Evolutionary conservation across 2,888 invertebrate genomes (phyloP).

Genomic region (Cheilosia soror): DNA sequence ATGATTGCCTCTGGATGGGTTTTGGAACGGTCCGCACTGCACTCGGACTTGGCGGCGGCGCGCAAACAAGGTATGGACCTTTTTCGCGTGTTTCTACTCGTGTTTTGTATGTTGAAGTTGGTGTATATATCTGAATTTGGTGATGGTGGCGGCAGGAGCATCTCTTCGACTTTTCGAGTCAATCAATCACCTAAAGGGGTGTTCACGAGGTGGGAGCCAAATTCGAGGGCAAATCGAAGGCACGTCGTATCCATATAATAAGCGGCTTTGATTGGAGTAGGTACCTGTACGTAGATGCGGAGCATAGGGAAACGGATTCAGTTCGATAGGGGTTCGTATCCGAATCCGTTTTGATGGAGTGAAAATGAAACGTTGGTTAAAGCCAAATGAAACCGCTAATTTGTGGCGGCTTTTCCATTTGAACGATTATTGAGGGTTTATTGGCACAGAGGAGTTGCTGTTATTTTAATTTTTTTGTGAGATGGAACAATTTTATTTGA

Average conservation of each 20-base stretch:
- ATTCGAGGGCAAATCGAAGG: constrained; percentile 70
- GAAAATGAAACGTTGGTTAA: constrained; percentile 71
- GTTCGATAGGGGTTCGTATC: constrained; percentile 26
- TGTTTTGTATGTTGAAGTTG: constrained; percentile 47
- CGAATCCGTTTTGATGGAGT: constrained; percentile 59
- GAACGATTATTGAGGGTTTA: constrained; percentile 31
- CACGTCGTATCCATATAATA: constrained; percentile 65
- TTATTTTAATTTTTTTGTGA: neutral
- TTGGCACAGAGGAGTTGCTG: constrained; percentile 2
- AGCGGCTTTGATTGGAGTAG: constrained; percentile 66
- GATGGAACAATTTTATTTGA: no score
- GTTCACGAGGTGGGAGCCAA: constrained; percentile 72
- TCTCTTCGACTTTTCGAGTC: constrained; percentile 66
- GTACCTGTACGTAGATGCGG: neutral
- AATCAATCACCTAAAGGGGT: constrained; percentile 75
- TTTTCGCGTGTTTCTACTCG: constrained; percentile 54
- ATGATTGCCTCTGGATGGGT: constrained; percentile 71
- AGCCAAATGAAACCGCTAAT: constrained; percentile 69
- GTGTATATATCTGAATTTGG: constrained; percentile 42
- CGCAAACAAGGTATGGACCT: constrained; percentile 50
- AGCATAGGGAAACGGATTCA: constrained; percentile 16
- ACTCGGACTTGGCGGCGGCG: constrained; percentile 20
- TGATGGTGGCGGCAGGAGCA: constrained; percentile 20
- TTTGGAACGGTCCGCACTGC: constrained; percentile 55
- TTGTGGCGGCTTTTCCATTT: constrained; percentile 46